Evolutionary conservation across 2,113 vertebrate genomes (phyloP), one percentile per base, ranked within the genome.

Genomic region (Nothobranchius furzeri): DNA sequence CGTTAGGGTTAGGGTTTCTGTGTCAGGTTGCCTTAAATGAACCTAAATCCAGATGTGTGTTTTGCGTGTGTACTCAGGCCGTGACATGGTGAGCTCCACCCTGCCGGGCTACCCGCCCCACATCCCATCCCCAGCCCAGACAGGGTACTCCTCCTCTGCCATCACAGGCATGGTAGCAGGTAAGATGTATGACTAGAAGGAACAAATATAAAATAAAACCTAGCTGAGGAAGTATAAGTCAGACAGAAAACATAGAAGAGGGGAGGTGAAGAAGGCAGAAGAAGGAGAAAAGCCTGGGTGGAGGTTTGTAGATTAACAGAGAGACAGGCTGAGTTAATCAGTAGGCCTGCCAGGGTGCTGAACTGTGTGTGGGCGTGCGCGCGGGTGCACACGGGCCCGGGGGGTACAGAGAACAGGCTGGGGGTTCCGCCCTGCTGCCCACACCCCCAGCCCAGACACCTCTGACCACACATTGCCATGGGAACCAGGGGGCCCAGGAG

Each of bases 91-190:
- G 77, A 95, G 94, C 85, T 94, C 96, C 82, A 96, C 95, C 12
- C 88, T 97, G 61, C 95, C 95, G 0, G 95, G 96, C 36, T 97
- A 97, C 84, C 96, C 96, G 14, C 96, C 96, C 49, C 96, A 96
- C 90, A 95, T 97, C 84, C 94, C 96, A 30, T 88, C 92, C 30
- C 90, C 91, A 0, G 93, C 93, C 47, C 96, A 96, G 92, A 84
- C 93, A 11, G 93, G 93, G 64, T 97, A 96, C 85, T 89, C 95
- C 15, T 93, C 95, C 43, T 96, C 95, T 2, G 93, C 95, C 78
- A 95, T 97, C 84, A 93, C 95, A 0, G 94, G 95, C 80, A 96
- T 97, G 94, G 95, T 97, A 56, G 90, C 96, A 89, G 96, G 96
- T 97, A 92, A 85, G 87, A 7, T 12, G 96, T 96, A 92, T 83